Conservation (phyloP, 2,113 vertebrate species). For the Eudyptes chrysolophus region DNA sequence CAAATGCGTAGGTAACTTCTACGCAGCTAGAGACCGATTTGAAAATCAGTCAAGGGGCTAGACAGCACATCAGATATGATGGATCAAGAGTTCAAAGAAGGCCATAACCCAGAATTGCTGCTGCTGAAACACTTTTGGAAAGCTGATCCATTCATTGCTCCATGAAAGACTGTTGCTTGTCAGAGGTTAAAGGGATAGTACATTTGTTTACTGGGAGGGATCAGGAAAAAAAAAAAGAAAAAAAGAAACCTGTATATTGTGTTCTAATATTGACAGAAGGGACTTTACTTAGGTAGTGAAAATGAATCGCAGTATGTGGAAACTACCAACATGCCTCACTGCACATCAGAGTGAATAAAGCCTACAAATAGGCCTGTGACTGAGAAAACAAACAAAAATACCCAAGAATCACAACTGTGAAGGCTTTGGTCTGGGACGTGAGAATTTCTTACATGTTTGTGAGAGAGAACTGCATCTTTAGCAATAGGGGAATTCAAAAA, state of each 20-base stretch:
- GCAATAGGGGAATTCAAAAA: not conserved
- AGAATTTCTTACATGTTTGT: not conserved
- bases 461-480: not conserved
- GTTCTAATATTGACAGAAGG: not conserved
- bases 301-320: not conserved
- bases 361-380: not conserved
- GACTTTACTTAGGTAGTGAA: not conserved
- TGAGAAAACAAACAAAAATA: not conserved
- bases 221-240: fast-evolving
- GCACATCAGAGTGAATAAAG: not conserved
- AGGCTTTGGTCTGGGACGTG: not conserved
- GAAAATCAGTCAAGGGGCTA: not conserved
- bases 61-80: not conserved
- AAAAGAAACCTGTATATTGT: not conserved
- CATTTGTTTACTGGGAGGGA: not conserved
- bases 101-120: not conserved
- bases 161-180: not conserved
- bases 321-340: not conserved
- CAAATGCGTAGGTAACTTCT: not conserved
- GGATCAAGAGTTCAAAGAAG: not conserved
- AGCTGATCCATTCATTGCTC: not conserved
- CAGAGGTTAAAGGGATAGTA: not conserved
- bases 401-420: not conserved
- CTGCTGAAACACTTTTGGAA: not conserved
- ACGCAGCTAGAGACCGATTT: not conserved